These are phyloP conservation scores for Menidia beryllina DNA, from an alignment of 2,113 vertebrate genomes.

Conservation along the genomic window DNA sequence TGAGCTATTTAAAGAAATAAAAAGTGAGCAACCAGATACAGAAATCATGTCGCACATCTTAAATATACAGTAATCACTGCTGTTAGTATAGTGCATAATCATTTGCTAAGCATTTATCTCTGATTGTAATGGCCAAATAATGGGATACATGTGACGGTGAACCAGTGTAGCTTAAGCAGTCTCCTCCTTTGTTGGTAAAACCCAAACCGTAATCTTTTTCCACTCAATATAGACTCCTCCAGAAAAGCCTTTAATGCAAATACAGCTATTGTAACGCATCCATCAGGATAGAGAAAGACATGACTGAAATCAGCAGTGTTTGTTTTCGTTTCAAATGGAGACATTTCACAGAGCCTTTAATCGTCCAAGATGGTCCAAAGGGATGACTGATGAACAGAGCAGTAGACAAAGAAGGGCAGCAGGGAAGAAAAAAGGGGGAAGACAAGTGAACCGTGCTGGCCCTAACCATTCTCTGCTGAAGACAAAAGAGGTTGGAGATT, in stretches of 20 bases:
- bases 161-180: slow-evolving; percentile 13
- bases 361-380: slow-evolving; percentile 23
- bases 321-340: slow-evolving; percentile 49
- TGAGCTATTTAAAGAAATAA: slow-evolving; percentile 33
- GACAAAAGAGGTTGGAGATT: slow-evolving; percentile 4
- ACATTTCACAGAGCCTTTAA: slow-evolving; percentile 35
- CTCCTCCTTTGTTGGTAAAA: slow-evolving; percentile 17
- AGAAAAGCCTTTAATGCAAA: slow-evolving; percentile 2
- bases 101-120: slow-evolving; percentile 29
- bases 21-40: not conserved
- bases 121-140: slow-evolving; percentile 49
- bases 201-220: slow-evolving; percentile 15
- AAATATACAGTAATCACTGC: slow-evolving; percentile 38
- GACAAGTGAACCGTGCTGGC: not conserved
- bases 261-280: not conserved
- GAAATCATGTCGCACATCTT: slow-evolving; percentile 31
- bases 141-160: slow-evolving; percentile 20
- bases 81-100: slow-evolving; percentile 27
- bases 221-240: not conserved
- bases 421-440: slow-evolving; percentile 34
- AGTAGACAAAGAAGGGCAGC: slow-evolving; percentile 28
- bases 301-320: slow-evolving; percentile 44
- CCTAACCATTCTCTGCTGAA: slow-evolving; percentile 48
- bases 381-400: slow-evolving; percentile 38
- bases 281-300: slow-evolving; percentile 23